Conservation (phyloP, 2,113 vertebrate genomes). For the Protobothrops flavoviridis region DNA sequence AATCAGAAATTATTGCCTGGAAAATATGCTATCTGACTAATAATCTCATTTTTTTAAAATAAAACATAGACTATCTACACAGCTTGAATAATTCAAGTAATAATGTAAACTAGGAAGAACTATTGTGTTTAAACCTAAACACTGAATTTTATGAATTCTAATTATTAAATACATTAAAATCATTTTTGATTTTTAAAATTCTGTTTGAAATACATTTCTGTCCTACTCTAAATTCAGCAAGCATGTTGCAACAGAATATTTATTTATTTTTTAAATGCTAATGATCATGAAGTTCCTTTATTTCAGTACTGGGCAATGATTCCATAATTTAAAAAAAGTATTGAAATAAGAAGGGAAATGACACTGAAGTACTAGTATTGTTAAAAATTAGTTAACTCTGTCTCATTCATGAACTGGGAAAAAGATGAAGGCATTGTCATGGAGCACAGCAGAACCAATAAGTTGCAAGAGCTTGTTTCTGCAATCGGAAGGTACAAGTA, state of each 20-base stretch:
- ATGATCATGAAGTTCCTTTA: background rate
- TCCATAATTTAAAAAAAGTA: background rate
- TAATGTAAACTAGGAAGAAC: background rate
- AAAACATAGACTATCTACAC: background rate
- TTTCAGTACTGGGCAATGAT: background rate
- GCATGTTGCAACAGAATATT: background rate
- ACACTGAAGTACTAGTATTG: background rate
- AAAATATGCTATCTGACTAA: conserved; percentile 43
- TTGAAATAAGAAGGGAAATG: background rate
- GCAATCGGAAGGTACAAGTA: background rate
- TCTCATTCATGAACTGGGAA: background rate
- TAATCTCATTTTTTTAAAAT: background rate
- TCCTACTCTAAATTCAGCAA: background rate
- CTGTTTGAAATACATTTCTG: background rate
- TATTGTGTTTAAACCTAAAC: background rate
- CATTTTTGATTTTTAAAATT: background rate
- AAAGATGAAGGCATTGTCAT: background rate
- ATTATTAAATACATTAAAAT: background rate
- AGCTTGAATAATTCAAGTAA: background rate
- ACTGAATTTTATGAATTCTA: background rate
- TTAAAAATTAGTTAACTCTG: background rate
- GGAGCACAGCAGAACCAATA: background rate
- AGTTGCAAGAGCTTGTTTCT: background rate
- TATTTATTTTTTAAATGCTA: background rate
- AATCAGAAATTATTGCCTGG: conserved; percentile 60